Base-by-base conservation (phyloP, 1,140 invertebrate species). In the Bombyx mandarina region DNA sequence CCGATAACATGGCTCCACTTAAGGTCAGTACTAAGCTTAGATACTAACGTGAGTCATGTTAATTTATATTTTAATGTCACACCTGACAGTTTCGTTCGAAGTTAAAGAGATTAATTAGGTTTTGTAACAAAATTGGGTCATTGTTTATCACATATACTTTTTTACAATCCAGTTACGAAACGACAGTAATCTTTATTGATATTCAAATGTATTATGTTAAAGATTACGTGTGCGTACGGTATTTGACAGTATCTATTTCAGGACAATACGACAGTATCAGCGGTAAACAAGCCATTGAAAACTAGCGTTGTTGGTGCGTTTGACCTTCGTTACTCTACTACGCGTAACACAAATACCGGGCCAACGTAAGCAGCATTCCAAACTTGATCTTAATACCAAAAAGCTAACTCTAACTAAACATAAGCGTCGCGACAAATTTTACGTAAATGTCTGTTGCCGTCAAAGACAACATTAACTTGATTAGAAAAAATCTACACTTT, bases 61-160 rank as follows among this genome's bases (percentile, higher is more conserved):
- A 46, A 9, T 9, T 46, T 1, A 46, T 12, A 35, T 35, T 35
- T 35, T 46, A 9, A 12, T 46, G 48, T 22, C 7, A 7, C 7
- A 8, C n/a, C 12, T 18, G 12, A 49, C 43, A 26, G 60, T 56
- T 47, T 44, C 50, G 50, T 48, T 57, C 44, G 53, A 63, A 59
- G 52, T 53, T 10, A 49, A 53, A 45, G 45, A 45, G 57, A 59
- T 59, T 57, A 57, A 59, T 59, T 57, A 57, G 52, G 51, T 50
- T 44, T 50, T 54, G 54, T 61, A 56, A 61, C 56, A 58, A 45
- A 66, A 58, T 57, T 54, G 22, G 61, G 55, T 57, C 54, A 61
- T 50, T 53, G 61, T 50, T 66, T 66, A 66, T 66, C 56, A 54
- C 4, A 8, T 49, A 35, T 35, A 35, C 1, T 35, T 35, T 35